Conservation (phyloP, 2,888 invertebrate genomes). For the Rhorus exstirpatorius region DNA sequence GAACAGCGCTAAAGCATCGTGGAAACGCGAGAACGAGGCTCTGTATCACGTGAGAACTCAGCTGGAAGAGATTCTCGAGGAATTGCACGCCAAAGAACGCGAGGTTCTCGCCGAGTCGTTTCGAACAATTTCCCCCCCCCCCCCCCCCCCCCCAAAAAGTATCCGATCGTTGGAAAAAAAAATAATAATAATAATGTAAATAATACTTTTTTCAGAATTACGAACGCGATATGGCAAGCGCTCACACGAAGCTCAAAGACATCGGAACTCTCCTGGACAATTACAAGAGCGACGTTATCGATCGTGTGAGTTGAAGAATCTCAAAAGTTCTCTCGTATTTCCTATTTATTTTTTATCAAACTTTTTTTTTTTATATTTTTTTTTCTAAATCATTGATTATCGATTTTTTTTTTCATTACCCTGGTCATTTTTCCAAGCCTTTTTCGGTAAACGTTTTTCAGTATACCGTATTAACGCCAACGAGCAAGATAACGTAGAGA, state of each 20-base stretch:
- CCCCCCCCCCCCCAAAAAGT: too few species aligned
- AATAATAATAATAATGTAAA: too few species aligned
- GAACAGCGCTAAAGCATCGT: constrained; percentile 74
- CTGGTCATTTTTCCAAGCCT: constrained; percentile 39
- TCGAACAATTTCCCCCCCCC: neutral
- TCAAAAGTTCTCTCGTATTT: neutral
- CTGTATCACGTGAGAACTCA: constrained; percentile 76
- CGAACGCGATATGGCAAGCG: constrained; percentile 69
- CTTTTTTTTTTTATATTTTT: too few species aligned
- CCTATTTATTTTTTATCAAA: neutral
- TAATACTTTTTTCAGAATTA: constrained; percentile 63
- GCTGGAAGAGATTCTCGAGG: constrained; percentile 75
- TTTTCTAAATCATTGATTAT: constrained; percentile 12
- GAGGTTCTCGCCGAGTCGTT: constrained; percentile 60
- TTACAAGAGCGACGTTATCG: constrained; percentile 72
- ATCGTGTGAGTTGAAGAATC: constrained; percentile 57
- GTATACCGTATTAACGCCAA: constrained; percentile 71
- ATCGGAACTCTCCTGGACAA: constrained; percentile 73
- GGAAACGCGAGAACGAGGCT: constrained; percentile 77
- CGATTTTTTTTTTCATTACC: constrained; percentile 2
- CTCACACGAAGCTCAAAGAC: constrained; percentile 73
- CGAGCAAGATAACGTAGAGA: constrained; percentile 68
- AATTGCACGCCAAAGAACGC: constrained; percentile 74
- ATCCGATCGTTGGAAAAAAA: neutral
- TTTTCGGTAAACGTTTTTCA: constrained; percentile 76